A percentile compares a stretch with the other conserved stretches of the same genome.
Evolutionary conservation across 2,888 invertebrate genomes (phyloP).

Genomic region (Pseudococcus jackbeardsleyi): DNA sequence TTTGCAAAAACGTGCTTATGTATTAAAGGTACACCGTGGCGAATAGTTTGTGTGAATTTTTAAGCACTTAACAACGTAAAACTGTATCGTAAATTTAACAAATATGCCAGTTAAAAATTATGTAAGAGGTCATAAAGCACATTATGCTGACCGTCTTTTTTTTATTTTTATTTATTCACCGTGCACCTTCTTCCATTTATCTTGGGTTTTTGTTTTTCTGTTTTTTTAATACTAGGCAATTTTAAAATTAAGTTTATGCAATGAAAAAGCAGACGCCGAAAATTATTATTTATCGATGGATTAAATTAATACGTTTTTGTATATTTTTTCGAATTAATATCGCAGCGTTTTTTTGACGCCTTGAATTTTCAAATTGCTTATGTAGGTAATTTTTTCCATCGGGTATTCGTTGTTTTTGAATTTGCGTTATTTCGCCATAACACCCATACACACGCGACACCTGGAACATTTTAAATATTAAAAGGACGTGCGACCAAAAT

Average conservation of each 20-base stretch:
- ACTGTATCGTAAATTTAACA: constrained; percentile 46
- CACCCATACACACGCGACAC: not conserved
- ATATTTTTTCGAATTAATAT: not conserved
- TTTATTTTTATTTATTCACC: constrained; percentile 17
- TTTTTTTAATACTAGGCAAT: not conserved
- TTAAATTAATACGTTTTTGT: not conserved
- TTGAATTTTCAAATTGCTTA: not conserved
- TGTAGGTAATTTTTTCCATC: not conserved
- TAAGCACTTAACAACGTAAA: constrained; percentile 48
- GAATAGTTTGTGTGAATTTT: constrained; percentile 43
- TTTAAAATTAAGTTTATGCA: constrained; percentile 1
- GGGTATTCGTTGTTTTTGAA: not conserved
- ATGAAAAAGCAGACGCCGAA: not conserved
- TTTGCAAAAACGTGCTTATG: constrained; percentile 39
- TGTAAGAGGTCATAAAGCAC: constrained; percentile 37
- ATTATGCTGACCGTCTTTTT: constrained; percentile 37
- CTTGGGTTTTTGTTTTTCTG: not conserved
- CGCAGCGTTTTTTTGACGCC: not conserved
- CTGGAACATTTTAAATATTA: constrained; percentile 10
- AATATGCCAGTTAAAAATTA: constrained; percentile 36
- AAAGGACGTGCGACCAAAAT: not conserved
- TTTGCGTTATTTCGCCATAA: not conserved
- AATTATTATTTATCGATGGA: not conserved
- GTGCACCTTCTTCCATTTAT: not conserved
- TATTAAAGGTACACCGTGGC: constrained; percentile 34